These are phyloP conservation scores for Octodonta nipae DNA, from an alignment of 2,888 invertebrate species.

Conservation along the genomic window DNA sequence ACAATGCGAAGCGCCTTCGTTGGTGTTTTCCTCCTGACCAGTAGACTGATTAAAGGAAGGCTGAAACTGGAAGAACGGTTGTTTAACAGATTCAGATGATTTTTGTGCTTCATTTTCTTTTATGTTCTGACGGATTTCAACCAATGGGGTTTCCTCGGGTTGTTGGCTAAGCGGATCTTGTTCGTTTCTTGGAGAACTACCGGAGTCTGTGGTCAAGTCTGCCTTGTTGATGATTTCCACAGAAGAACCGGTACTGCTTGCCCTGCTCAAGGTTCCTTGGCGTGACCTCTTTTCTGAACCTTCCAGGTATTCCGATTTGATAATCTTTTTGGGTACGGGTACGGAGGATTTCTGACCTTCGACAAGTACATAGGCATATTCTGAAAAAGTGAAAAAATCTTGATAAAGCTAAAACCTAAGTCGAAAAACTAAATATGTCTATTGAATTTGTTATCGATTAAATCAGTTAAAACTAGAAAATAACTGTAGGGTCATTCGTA, in stretches of 20 bases:
- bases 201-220: slow-evolving; percentile 5
- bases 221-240: slow-evolving; percentile 7
- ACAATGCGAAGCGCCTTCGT: slow-evolving; percentile 18
- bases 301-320: slow-evolving; percentile 25
- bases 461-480: too few relatives aligned
- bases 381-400: slow-evolving; percentile 13
- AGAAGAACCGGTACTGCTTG: slow-evolving; percentile 7
- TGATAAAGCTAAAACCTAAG: too few relatives aligned
- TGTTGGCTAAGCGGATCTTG: too few relatives aligned
- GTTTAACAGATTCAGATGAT: too few relatives aligned
- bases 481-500: too few relatives aligned
- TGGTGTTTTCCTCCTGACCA: neutral
- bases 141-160: neutral
- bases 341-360: slow-evolving; percentile 28
- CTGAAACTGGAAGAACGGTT: too few relatives aligned
- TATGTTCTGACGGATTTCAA: neutral
- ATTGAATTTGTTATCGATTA: too few relatives aligned
- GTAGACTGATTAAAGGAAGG: too few relatives aligned
- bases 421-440: too few relatives aligned
- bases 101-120: too few relatives aligned
- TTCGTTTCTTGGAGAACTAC: too few relatives aligned
- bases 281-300: slow-evolving; percentile 20
- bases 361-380: slow-evolving; percentile 27
- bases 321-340: slow-evolving; percentile 27
- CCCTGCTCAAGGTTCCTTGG: slow-evolving; percentile 6